phyloP scores from a whole-genome alignment of 2,797 vertebrate genomes.

The Sebastes trivittatus region DNA sequence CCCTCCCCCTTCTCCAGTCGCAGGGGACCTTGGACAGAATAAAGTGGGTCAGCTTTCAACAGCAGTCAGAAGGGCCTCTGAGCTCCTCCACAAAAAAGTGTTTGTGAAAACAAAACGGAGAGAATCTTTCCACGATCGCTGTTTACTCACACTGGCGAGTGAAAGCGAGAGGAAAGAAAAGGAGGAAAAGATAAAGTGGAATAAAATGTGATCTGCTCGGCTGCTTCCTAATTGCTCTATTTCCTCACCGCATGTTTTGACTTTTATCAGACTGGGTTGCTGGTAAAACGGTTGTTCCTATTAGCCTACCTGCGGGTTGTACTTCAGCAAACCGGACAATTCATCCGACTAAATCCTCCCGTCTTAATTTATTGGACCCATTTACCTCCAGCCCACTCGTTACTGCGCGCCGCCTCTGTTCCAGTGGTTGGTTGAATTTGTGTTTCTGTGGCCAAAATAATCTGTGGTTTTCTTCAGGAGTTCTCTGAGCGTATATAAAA shows the following conservation, averaged over 20 bases:
- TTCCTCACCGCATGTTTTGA: constrained; percentile 67
- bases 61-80: constrained; percentile 45
- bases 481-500: background rate
- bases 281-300: constrained; percentile 61
- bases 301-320: constrained; percentile 58
- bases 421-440: constrained; percentile 26
- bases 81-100: constrained; percentile 45
- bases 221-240: constrained; percentile 80
- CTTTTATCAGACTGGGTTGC: constrained; percentile 65
- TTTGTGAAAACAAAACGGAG: constrained; percentile 53
- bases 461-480: background rate
- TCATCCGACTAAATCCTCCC: constrained; percentile 43
- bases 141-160: constrained; percentile 40
- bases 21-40: constrained; percentile 64
- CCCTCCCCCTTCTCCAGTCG: constrained; percentile 1
- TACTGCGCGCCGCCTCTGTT: constrained; percentile 16
- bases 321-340: constrained; percentile 43
- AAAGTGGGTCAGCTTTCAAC: constrained; percentile 72
- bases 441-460: constrained; percentile 35
- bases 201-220: constrained; percentile 72
- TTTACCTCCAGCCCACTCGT: background rate
- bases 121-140: constrained; percentile 53
- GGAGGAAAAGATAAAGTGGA: constrained; percentile 59
- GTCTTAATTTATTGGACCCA: too few relatives aligned
- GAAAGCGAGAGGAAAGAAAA: constrained; percentile 42